Conservation (phyloP, 1,140 invertebrate species). For the Aphidius gifuensis region DNA sequence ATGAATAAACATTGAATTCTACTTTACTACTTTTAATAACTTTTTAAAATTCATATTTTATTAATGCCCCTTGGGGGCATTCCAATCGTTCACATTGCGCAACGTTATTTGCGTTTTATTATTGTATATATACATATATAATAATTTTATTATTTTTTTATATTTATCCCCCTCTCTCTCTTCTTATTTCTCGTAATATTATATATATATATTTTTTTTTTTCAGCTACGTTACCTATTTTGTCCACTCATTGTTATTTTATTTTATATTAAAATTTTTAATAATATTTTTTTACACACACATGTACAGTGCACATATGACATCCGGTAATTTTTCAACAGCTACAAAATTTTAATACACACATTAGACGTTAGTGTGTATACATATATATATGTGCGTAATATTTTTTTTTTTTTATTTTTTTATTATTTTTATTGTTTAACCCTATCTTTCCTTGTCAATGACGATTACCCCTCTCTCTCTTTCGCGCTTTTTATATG, state of each 20-base stretch:
- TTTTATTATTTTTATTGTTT: no score
- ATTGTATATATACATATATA: conserved; percentile 34
- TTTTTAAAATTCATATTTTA: conserved; percentile 52
- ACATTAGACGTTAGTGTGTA: conserved; percentile 10
- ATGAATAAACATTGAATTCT: conserved; percentile 51
- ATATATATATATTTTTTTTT: conserved; percentile 12
- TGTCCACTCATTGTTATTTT: no score
- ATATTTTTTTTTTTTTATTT: conserved; percentile 9
- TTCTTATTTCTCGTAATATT: conserved; percentile 2
- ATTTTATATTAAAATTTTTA: no score
- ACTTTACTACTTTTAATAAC: conserved; percentile 49
- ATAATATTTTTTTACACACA: not conserved
- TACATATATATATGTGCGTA: conserved; percentile 3
- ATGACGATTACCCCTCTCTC: not conserved
- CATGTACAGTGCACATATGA: not conserved
- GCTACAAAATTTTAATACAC: no score
- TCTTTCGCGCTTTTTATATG: not conserved
- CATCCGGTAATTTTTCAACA: conserved; percentile 34
- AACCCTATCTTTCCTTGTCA: no score
- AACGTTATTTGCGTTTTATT: conserved; percentile 54
- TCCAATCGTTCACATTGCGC: conserved; percentile 38
- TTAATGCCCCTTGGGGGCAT: conserved; percentile 37
- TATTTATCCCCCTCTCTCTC: conserved; percentile 12
- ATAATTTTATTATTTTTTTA: conserved; percentile 30
- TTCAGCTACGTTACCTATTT: conserved; percentile 2